Conservation (phyloP, 2,113 vertebrate genomes). For the Progne subis region DNA sequence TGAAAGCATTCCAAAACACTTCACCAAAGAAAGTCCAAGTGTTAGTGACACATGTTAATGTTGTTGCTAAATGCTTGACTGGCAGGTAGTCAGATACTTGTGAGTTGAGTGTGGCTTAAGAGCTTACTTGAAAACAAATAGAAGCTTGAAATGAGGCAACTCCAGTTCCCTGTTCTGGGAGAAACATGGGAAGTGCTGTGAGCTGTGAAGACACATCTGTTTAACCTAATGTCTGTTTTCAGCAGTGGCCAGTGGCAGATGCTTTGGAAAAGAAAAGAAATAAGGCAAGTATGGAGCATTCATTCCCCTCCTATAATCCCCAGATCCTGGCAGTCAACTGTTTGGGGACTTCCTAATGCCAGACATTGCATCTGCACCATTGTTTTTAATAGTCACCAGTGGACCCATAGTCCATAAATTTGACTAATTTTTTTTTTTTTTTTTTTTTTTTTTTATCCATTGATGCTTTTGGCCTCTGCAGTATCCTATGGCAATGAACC, state of each 20-base stretch:
- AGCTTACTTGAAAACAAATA: conserved; percentile 45
- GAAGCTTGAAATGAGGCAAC: conserved; percentile 36
- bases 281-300: not conserved
- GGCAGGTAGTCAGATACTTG: conserved; percentile 50
- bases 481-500: not conserved
- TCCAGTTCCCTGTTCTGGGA: not conserved
- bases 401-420: conserved; percentile 27
- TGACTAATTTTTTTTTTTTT: not conserved
- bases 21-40: conserved; percentile 16
- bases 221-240: not conserved
- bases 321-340: not conserved
- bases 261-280: conserved; percentile 33
- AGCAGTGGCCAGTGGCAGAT: not conserved
- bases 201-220: not conserved
- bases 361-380: not conserved
- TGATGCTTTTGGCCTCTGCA: conserved; percentile 2
- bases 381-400: conserved; percentile 25
- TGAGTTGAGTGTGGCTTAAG: not conserved
- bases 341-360: not conserved
- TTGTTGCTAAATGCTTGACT: conserved; percentile 42
- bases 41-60: conserved; percentile 46
- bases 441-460: not conserved
- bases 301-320: not conserved
- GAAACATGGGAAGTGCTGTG: not conserved
- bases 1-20: conserved; percentile 6